These are phyloP conservation scores for Rafetus swinhoei DNA, from an alignment of 2,113 vertebrate species.

Conservation along the genomic window DNA sequence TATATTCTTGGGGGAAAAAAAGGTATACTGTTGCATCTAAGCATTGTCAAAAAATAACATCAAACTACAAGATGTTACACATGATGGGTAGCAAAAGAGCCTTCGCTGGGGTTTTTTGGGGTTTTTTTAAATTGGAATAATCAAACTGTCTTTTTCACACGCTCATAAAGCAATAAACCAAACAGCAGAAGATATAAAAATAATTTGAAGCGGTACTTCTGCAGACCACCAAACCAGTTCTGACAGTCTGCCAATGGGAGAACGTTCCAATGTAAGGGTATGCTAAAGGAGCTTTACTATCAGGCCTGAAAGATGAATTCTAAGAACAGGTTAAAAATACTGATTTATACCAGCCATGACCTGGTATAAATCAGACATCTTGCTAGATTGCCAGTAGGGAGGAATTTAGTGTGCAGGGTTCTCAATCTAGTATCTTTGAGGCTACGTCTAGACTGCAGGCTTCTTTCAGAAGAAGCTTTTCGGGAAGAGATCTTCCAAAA, in stretches of 20 bases:
- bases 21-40: not conserved
- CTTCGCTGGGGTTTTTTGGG: not conserved
- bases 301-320: accelerated
- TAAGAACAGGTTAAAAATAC: accelerated
- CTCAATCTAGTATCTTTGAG: not conserved
- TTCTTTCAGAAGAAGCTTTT: too few species aligned
- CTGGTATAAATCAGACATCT: not conserved
- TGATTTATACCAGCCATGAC: accelerated
- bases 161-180: not conserved
- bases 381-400: not conserved
- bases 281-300: accelerated
- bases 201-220: accelerated
- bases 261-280: accelerated
- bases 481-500: too few species aligned
- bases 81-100: not conserved
- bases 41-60: not conserved
- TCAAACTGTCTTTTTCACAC: not conserved
- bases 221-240: accelerated
- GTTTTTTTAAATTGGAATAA: not conserved
- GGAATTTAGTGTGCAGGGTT: not conserved
- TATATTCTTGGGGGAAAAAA: not conserved
- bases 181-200: not conserved
- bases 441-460: too few species aligned
- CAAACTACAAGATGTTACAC: not conserved
- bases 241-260: accelerated